Conservation (phyloP, 2,113 vertebrate genomes). For the Promerops cafer region DNA sequence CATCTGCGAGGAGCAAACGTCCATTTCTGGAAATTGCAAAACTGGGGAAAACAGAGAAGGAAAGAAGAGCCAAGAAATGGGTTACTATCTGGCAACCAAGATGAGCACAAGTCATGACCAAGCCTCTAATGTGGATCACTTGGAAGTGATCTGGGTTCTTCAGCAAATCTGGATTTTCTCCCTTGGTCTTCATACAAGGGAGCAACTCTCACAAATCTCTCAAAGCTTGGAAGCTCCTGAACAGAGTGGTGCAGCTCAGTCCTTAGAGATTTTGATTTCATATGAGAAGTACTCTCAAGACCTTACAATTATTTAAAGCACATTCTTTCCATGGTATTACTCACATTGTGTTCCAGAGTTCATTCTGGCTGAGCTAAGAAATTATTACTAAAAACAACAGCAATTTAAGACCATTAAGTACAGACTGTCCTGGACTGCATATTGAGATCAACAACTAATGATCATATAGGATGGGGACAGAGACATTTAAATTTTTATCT, state of each 20-base stretch:
- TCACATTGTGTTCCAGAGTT: background rate
- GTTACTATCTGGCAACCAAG: background rate
- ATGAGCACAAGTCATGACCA: background rate
- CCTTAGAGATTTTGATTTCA: background rate
- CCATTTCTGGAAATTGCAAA: constrained; percentile 86
- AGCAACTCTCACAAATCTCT: background rate
- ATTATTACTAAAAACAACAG: background rate
- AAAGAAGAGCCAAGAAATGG: background rate
- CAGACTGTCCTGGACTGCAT: background rate
- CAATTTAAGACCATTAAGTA: background rate
- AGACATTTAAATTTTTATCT: background rate
- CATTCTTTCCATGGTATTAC: background rate
- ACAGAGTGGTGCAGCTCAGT: background rate
- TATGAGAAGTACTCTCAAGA: background rate
- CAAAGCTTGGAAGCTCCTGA: background rate
- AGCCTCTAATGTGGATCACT: background rate
- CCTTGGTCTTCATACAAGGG: background rate
- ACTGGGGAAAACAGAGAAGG: constrained; percentile 57
- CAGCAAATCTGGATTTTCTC: background rate
- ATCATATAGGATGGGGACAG: background rate
- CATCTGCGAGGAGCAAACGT: constrained; percentile 92
- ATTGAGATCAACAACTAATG: background rate
- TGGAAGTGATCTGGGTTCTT: background rate
- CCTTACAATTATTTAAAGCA: background rate
- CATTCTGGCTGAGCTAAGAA: background rate